Conservation (phyloP, 2,888 invertebrate genomes). For the Drosophila fungiperda region DNA sequence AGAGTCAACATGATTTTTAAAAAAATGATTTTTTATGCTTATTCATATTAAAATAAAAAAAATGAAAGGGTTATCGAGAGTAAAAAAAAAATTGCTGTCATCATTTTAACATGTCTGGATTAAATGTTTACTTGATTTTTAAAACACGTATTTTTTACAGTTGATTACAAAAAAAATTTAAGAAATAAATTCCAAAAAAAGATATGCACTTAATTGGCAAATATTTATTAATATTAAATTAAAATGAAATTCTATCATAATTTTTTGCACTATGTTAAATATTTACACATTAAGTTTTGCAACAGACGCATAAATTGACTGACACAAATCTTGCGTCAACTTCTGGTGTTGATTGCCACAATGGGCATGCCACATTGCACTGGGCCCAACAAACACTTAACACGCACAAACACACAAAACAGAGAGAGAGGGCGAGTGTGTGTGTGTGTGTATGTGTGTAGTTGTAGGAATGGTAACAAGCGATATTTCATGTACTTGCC, state of each 20-base stretch:
- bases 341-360: conserved; percentile 77
- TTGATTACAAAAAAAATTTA: not conserved
- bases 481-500: conserved; percentile 79
- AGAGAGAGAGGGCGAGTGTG: conserved; percentile 5
- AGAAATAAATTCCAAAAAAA: not conserved
- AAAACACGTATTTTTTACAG: not conserved
- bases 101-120: not conserved
- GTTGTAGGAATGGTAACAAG: conserved; percentile 64
- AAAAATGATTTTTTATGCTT: not conserved
- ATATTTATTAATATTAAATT: conserved; percentile 31
- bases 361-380: conserved; percentile 54
- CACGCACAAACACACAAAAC: conserved; percentile 1
- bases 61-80: not conserved
- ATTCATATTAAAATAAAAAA: not conserved
- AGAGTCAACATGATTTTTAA: not conserved
- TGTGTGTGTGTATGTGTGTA: conserved; percentile 3
- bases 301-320: conserved; percentile 31
- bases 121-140: not conserved
- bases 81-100: not conserved
- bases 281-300: conserved; percentile 48
- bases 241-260: conserved; percentile 61
- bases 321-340: conserved; percentile 70
- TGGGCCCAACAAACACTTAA: conserved; percentile 35
- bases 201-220: conserved; percentile 22
- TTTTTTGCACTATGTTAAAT: conserved; percentile 62